Percentiles rank a stretch among this genome's conserved stretches.
These are phyloP conservation scores for Magallana nippona DNA, from an alignment of 2,888 invertebrate species.

Conservation along the genomic window DNA sequence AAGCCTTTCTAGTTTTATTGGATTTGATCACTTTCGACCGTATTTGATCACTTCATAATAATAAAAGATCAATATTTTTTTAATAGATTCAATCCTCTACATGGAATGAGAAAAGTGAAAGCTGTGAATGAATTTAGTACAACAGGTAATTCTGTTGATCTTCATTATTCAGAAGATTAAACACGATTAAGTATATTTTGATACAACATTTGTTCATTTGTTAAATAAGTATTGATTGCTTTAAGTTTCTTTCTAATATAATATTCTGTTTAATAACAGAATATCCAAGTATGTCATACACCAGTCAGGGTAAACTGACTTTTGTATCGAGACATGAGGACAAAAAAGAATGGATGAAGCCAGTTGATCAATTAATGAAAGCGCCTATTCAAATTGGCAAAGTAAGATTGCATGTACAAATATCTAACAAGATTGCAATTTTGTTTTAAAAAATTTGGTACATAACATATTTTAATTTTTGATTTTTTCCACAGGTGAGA, in stretches of 20 bases:
- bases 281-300: slow-evolving; percentile 61
- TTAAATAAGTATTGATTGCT: too few species aligned
- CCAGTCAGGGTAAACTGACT: slow-evolving; percentile 56
- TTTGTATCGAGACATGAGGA: slow-evolving; percentile 50
- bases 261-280: slow-evolving; percentile 46
- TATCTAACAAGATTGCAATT: too few species aligned
- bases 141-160: slow-evolving; percentile 48
- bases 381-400: neutral
- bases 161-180: neutral
- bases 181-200: too few species aligned
- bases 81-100: slow-evolving; percentile 57
- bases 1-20: too few species aligned
- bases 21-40: too few species aligned
- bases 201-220: too few species aligned
- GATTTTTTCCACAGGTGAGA: neutral
- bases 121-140: slow-evolving; percentile 55
- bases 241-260: too few species aligned
- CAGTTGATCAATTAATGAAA: neutral
- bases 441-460: too few species aligned
- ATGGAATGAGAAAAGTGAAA: slow-evolving; percentile 55
- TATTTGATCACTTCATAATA: too few species aligned
- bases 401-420: neutral
- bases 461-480: too few species aligned
- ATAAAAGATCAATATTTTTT: too few species aligned
- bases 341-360: slow-evolving; percentile 32